Evolutionary conservation across 2,888 invertebrate genomes (phyloP), one percentile per base, ranked within the genome.

Genomic region (Gastrophysa polygoni): DNA sequence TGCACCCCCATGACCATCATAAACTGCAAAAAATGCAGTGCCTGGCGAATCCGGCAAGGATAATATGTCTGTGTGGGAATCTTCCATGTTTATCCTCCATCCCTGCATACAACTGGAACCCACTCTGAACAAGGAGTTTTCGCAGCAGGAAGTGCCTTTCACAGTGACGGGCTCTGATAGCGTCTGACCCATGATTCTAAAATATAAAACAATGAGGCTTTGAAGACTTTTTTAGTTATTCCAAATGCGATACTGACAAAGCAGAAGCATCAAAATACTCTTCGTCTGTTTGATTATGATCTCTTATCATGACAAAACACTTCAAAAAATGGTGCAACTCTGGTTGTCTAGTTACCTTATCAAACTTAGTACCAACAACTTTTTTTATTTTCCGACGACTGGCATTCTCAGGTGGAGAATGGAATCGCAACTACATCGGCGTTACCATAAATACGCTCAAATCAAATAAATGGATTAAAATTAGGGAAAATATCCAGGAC

Each of bases 101-200:
- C 99, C 99, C 83, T 99, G 99, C 98, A 99, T 99, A 78, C 95
- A 96, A 17, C 96, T 96, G 1, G 96, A 95, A n/a, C 96, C 98
- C 4, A 99, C 96, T 73, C 86, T 83, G 69, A 85, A 86, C 38
- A 86, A 83, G 24, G 85, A 82, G 79, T 93, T 92, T 79, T 91
- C 89, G 75, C 92, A 92, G 80, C 89, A 90, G 8, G 92, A 86
- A 0, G 93, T 92, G 77, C 92, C 91, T 83, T 93, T 94, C 68
- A 90, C 88, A 24, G 98, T 98, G 69, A 98, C 92, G 46, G 98
- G 98, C 83, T 98, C 98, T 63, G 96, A 95, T 68, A 99, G 84
- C 74, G 97, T 97, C 83, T 98, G 98, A 75, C 98, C 98, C 98
- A 99, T 99, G 57, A 47, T 60, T 57, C 70, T 73, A 49, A 55